phyloP scores from a whole-genome alignment of 2,888 invertebrate species.

The Tiliacea citrago region DNA sequence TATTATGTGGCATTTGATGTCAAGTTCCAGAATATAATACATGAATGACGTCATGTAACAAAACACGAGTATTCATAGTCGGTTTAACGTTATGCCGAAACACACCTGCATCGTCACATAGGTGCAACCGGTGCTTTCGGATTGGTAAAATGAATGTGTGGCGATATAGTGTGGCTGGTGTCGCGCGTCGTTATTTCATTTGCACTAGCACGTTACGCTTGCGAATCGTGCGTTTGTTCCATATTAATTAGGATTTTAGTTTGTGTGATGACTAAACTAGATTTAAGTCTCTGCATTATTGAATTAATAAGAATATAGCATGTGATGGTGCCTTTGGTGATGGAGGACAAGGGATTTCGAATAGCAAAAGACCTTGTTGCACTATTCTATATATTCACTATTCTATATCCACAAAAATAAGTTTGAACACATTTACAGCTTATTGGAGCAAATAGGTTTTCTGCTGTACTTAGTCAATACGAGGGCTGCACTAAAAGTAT shows the following conservation, averaged over 20 bases:
- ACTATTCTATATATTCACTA: neutral
- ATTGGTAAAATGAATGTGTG: constrained; percentile 55
- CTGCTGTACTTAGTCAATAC: constrained; percentile 1
- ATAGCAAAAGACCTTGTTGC: neutral
- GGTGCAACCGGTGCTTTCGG: constrained; percentile 4
- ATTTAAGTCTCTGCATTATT: neutral
- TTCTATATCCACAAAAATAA: neutral
- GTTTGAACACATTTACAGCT: neutral
- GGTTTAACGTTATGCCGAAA: constrained; percentile 21
- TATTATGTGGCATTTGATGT: no score
- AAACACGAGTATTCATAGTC: constrained; percentile 4
- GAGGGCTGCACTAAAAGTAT: no score
- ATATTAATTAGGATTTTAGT: constrained; percentile 5
- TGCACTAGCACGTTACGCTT: constrained; percentile 5
- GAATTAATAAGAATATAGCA: neutral
- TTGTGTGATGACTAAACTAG: neutral
- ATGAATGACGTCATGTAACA: constrained; percentile 37
- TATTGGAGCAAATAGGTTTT: neutral
- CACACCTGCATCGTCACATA: constrained; percentile 49
- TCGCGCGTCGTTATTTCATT: constrained; percentile 39
- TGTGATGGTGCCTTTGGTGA: neutral
- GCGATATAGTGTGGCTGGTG: constrained; percentile 45
- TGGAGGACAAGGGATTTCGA: neutral
- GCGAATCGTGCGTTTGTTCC: neutral
- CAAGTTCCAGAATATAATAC: constrained; percentile 12